Evolutionary conservation across 2,888 invertebrate species (phyloP).

Genomic region (Dione vanillae): DNA sequence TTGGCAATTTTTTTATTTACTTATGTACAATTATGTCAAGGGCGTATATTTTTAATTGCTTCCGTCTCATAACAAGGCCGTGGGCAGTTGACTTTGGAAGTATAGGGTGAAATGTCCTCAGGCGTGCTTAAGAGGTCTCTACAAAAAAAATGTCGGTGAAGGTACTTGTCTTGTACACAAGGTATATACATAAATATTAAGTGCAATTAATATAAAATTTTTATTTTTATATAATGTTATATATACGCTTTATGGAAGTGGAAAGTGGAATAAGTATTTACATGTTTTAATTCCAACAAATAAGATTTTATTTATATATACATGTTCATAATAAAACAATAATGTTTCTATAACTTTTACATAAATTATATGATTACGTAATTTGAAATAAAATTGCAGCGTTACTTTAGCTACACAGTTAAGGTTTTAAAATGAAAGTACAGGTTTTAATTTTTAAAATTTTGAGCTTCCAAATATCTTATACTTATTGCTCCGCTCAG

Average conservation of each 20-base stretch:
- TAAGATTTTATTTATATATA: no score
- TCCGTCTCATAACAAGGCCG: slow-evolving; percentile 27
- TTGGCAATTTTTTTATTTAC: background rate
- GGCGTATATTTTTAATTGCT: slow-evolving; percentile 15
- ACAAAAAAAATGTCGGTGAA: slow-evolving; percentile 19
- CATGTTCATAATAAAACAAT: background rate
- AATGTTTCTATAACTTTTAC: background rate
- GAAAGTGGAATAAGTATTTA: no score
- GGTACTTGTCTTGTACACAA: background rate
- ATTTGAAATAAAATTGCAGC: slow-evolving; percentile 4
- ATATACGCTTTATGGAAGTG: no score
- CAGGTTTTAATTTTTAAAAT: background rate
- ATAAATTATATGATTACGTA: background rate
- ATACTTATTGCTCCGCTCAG: background rate
- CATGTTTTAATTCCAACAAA: no score
- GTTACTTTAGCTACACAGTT: background rate
- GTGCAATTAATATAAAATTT: no score
- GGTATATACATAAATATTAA: background rate
- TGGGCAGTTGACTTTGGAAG: slow-evolving; percentile 24
- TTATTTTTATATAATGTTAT: no score
- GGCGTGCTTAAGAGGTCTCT: slow-evolving; percentile 24
- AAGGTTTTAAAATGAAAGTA: background rate
- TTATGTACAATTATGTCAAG: slow-evolving; percentile 11
- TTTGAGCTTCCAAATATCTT: background rate
- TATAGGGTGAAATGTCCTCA: slow-evolving; percentile 26